A percentile compares a stretch with the other conserved stretches of the same genome.
Conservation (phyloP, 2,888 invertebrate genomes). For the Malachius bipustulatus region DNA sequence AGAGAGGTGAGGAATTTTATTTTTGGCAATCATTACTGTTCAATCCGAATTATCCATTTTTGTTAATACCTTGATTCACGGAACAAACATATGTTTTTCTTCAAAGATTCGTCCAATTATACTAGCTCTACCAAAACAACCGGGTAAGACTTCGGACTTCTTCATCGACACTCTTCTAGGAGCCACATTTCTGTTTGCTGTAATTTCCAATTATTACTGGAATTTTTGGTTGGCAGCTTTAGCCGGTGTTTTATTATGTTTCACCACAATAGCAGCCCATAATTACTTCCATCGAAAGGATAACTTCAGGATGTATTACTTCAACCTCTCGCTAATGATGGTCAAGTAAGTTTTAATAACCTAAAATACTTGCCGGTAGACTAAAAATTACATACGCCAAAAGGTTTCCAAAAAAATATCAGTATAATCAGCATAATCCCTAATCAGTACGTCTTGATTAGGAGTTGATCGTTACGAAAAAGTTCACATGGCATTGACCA, state of each 20-base stretch:
- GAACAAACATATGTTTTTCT: no score
- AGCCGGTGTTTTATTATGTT: conserved; percentile 43
- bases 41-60: no score
- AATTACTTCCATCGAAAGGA: conserved; percentile 68
- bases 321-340: conserved; percentile 56
- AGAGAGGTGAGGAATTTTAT: conserved; percentile 39
- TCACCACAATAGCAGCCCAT: conserved; percentile 47
- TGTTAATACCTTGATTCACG: no score
- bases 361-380: no score
- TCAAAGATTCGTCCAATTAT: conserved; percentile 44
- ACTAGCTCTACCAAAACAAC: conserved; percentile 38
- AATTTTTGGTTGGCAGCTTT: conserved; percentile 36
- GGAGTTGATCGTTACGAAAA: no score
- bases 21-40: no score
- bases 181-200: conserved; percentile 25
- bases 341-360: conserved; percentile 49
- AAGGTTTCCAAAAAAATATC: no score
- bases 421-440: no score
- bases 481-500: no score
- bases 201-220: conserved; percentile 32
- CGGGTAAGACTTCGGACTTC: conserved; percentile 30
- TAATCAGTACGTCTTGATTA: no score
- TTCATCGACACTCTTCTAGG: conserved; percentile 34
- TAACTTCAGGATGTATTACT: conserved; percentile 68
- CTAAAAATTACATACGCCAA: no score